Evolutionary conservation across 92 coral and sea anemone genomes (phyloP).

Genomic region (Palythoa grandis): DNA sequence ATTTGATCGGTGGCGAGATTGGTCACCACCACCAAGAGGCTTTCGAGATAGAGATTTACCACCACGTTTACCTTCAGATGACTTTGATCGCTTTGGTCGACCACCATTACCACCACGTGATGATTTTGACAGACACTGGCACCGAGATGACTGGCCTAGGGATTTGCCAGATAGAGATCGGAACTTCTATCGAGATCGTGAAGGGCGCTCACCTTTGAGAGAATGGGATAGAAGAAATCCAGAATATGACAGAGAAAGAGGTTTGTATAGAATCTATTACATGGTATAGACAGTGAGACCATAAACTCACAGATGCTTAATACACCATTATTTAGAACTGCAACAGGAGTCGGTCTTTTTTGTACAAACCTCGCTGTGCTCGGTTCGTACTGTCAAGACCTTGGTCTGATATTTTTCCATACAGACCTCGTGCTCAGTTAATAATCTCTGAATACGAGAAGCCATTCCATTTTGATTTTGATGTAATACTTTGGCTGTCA

Average conservation of each 20-base stretch:
- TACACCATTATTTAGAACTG: no score
- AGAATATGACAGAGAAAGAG: constrained; percentile 49
- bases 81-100: constrained; percentile 67
- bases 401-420: no score
- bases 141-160: constrained; percentile 53
- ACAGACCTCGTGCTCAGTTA: no score
- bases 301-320: no score
- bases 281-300: no score
- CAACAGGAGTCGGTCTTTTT: no score
- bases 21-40: constrained; percentile 35
- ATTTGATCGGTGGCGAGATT: constrained; percentile 20
- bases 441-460: no score
- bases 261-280: background rate
- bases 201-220: constrained; percentile 23
- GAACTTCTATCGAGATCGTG: constrained; percentile 38
- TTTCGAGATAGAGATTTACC: constrained; percentile 28
- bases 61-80: constrained; percentile 53
- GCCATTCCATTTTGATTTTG: no score
- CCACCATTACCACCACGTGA: constrained; percentile 65
- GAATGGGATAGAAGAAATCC: constrained; percentile 76
- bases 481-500: no score
- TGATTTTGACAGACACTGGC: constrained; percentile 50
- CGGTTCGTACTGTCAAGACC: no score
- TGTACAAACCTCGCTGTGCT: no score
- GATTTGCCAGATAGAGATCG: constrained; percentile 62